Conservation (phyloP, 2,888 invertebrate species). For the Drosophila prostipennis region DNA sequence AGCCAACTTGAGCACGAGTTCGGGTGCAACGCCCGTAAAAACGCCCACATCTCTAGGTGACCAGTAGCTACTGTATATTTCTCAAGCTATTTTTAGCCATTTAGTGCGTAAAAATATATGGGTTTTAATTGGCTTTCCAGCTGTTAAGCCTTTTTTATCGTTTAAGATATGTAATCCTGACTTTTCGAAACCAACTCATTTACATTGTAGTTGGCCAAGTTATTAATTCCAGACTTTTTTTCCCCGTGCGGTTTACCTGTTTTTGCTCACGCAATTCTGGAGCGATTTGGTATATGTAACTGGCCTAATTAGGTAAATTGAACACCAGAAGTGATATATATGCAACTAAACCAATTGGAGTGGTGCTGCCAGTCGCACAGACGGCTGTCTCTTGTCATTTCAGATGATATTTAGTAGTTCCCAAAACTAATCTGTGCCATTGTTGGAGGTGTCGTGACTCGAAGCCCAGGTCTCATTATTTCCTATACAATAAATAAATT, state of each 20-base stretch:
- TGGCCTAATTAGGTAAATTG: slow-evolving; percentile 21
- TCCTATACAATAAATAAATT: slow-evolving; percentile 36
- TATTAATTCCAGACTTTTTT: background rate
- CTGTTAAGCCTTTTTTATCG: too few species aligned
- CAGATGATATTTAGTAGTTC: slow-evolving; percentile 12
- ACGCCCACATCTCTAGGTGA: slow-evolving; percentile 30
- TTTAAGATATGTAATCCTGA: background rate
- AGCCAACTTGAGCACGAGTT: slow-evolving; percentile 31
- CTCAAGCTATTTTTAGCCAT: slow-evolving; percentile 34
- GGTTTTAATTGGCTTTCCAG: background rate
- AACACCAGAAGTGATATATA: slow-evolving; percentile 36
- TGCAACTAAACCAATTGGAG: slow-evolving; percentile 33
- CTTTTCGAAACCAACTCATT: background rate
- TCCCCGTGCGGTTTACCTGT: background rate
- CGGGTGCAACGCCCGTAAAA: slow-evolving; percentile 14
- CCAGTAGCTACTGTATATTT: slow-evolving; percentile 9
- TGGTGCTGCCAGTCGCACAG: slow-evolving; percentile 12
- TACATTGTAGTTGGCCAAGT: background rate
- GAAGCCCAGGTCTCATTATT: slow-evolving; percentile 21
- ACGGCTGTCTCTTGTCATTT: slow-evolving; percentile 12
- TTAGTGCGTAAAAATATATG: slow-evolving; percentile 1
- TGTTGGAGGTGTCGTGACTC: slow-evolving; percentile 46
- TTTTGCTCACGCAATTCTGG: slow-evolving; percentile 20
- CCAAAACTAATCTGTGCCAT: slow-evolving; percentile 50
- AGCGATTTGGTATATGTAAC: slow-evolving; percentile 12